These are phyloP conservation scores for Esox niger DNA, from an alignment of 2,113 vertebrate species.

Conservation along the genomic window DNA sequence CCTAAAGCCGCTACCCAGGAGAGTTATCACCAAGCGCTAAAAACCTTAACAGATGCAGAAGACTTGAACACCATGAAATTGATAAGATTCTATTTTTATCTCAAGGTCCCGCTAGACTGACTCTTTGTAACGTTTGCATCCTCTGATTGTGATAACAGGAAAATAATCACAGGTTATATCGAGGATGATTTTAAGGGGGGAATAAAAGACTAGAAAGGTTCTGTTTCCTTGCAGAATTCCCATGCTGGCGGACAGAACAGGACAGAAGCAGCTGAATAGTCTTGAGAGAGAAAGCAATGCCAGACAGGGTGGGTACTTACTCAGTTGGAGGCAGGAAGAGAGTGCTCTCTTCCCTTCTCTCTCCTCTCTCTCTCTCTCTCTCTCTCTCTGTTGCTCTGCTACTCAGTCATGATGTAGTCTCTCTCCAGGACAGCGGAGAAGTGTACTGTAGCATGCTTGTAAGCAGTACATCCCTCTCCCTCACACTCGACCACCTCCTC, in stretches of 20 bases:
- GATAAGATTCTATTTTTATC: no score
- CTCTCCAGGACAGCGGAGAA: conserved; percentile 71
- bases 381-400: conserved; percentile 51
- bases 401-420: conserved; percentile 69
- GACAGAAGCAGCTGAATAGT: conserved; percentile 25
- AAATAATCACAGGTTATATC: background rate
- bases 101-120: no score
- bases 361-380: conserved; percentile 56
- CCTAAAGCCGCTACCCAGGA: background rate
- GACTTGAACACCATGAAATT: no score
- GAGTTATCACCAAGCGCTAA: no score
- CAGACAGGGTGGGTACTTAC: conserved; percentile 65
- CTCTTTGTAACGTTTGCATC: background rate
- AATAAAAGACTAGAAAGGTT: background rate
- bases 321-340: conserved; percentile 71
- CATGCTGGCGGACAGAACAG: background rate
- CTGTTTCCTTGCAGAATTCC: conserved; percentile 15
- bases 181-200: background rate
- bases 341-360: conserved; percentile 51
- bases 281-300: conserved; percentile 14
- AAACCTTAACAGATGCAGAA: no score
- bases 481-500: conserved; percentile 36
- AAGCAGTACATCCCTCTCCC: conserved; percentile 60
- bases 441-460: conserved; percentile 68
- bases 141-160: background rate